Evolutionary conservation across 2,113 vertebrate genomes (phyloP).

Genomic region (Conger conger): DNA sequence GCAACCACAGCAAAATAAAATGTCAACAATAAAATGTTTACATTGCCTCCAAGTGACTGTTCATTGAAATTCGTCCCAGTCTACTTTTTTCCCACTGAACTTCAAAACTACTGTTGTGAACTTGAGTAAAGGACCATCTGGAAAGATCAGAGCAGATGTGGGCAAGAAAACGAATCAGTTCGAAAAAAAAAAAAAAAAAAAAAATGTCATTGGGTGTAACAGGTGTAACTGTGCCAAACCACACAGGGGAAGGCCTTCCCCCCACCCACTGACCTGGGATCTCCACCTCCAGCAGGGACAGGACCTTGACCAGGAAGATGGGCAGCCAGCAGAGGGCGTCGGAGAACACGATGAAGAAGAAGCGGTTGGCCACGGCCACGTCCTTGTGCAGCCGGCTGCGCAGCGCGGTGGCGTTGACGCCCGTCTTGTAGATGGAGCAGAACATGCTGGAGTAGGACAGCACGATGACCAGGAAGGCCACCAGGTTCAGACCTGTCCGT

Average conservation of each 20-base stretch:
- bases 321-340: conserved; percentile 80
- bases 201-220: too few species aligned
- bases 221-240: background rate
- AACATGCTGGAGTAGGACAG: conserved; percentile 74
- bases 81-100: background rate
- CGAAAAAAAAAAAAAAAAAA: background rate
- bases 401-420: conserved; percentile 68
- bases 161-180: too few species aligned
- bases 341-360: conserved; percentile 70
- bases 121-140: too few species aligned
- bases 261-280: conserved; percentile 56
- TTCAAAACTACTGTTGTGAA: background rate
- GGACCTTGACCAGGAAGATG: conserved; percentile 56
- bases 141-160: background rate
- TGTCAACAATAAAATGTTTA: background rate
- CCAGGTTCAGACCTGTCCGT: conserved; percentile 70
- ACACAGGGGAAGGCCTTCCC: background rate
- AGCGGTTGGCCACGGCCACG: conserved; percentile 67
- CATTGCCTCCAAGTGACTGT: background rate
- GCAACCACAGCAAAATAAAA: background rate
- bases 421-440: conserved; percentile 71
- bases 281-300: conserved; percentile 56
- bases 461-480: conserved; percentile 71
- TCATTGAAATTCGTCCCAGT: background rate
- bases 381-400: conserved; percentile 66